Conservation (phyloP, 2,113 vertebrate species). For the Catharus minimus region DNA sequence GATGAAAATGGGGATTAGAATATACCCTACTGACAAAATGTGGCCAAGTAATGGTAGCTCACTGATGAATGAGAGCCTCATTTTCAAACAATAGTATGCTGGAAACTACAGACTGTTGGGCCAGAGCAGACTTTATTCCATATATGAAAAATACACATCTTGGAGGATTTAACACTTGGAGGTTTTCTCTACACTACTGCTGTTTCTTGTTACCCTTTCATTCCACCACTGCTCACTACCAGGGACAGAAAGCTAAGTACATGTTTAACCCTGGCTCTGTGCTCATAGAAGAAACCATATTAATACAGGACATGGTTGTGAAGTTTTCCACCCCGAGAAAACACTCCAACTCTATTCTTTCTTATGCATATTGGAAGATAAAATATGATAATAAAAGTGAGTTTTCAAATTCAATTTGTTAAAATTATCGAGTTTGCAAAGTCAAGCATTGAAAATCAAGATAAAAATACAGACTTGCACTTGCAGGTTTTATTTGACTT, state of each 20-base stretch:
- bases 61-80: background rate
- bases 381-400: background rate
- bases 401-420: background rate
- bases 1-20: background rate
- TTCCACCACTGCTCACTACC: background rate
- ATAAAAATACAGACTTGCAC: background rate
- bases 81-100: background rate
- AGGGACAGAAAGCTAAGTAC: background rate
- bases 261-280: background rate
- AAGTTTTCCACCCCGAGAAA: background rate
- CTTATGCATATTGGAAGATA: background rate
- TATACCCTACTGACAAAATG: background rate
- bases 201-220: background rate
- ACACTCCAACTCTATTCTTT: background rate
- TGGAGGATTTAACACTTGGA: background rate
- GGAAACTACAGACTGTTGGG: background rate
- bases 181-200: background rate
- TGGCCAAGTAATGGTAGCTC: background rate
- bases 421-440: background rate
- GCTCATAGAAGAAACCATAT: background rate
- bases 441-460: background rate
- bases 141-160: background rate
- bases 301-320: background rate
- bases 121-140: background rate
- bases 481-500: background rate